Base-by-base conservation (phyloP, 2,888 invertebrate species). In the Xestia xanthographa region DNA sequence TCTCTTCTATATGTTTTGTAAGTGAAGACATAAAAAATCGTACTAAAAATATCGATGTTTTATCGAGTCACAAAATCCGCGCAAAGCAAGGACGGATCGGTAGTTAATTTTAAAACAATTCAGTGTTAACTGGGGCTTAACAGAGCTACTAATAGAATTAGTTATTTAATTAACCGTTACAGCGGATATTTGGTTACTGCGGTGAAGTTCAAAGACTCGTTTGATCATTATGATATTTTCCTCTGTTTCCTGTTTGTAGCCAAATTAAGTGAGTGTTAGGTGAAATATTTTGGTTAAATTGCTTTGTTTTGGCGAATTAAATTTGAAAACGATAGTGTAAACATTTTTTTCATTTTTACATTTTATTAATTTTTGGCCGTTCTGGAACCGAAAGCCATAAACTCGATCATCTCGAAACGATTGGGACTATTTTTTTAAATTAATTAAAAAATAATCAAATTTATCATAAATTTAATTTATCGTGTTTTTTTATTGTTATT, bases 101-200 rank as follows among this genome's bases (percentile, higher is more conserved):
- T n/a, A n/a, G 38, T 58, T 72, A 58, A 70, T 29, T 70, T 72
- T 8, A 70, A 72, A 77, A 53, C 70, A 72, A n/a, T 70, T 80
- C 2, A 50, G 34, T 66, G 50, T 73, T 70, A 67, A 70, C 58
- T 72, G 50, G 38, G 12, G 38, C 67, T 48, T 71, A 73, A 67
- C 58, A 12, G 8, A 80, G 34, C 26, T 41, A 14, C 38, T 70
- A 77, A 73, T 41, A 53, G 22, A 71, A 78, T 68, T 82, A 56
- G 78, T 67, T 73, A 73, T 70, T 77, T 67, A 67, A 78, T 81
- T 78, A 73, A 67, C 70, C 12, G 26, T 45, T 53, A 45, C 50
- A 29, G 11, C 20, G 26, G 22, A 66, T 78, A 50, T 66, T 72
- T 66, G 53, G 53, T 67, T 63, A 63, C 29, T 34, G 45, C 14